Conservation (phyloP, 2,888 invertebrate genomes). For the Chalcosyrphus nemorum region DNA sequence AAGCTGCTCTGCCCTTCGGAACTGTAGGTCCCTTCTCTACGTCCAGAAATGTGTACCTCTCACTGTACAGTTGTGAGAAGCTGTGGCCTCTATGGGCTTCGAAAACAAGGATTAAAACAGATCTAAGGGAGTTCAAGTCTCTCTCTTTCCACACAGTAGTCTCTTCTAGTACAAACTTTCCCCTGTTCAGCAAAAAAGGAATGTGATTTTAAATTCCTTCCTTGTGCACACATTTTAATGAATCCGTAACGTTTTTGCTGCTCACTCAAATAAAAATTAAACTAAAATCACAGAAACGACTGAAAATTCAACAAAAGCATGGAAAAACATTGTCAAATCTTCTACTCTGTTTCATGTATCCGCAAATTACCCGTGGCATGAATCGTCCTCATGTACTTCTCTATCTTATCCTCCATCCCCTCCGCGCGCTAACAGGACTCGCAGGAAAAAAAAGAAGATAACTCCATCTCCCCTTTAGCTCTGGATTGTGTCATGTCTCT, state of each 20-base stretch:
- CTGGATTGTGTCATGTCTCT: slow-evolving; percentile 65
- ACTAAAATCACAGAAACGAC: slow-evolving; percentile 71
- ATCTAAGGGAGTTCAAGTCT: too few relatives aligned
- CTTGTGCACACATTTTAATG: slow-evolving; percentile 72
- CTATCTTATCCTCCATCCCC: neutral
- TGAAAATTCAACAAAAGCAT: slow-evolving; percentile 57
- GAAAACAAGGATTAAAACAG: too few relatives aligned
- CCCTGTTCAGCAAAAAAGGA: too few relatives aligned
- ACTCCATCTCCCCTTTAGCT: slow-evolving; percentile 23
- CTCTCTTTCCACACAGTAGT: too few relatives aligned
- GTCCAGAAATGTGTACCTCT: too few relatives aligned
- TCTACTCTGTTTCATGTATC: slow-evolving; percentile 51
- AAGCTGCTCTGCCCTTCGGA: too few relatives aligned
- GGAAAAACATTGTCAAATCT: slow-evolving; percentile 62
- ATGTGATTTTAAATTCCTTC: slow-evolving; percentile 68
- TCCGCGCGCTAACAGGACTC: neutral
- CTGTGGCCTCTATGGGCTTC: too few relatives aligned
- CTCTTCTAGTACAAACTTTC: too few relatives aligned
- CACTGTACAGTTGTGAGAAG: too few relatives aligned
- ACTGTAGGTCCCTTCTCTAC: too few relatives aligned
- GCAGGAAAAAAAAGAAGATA: slow-evolving; percentile 31
- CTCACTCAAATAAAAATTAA: slow-evolving; percentile 70
- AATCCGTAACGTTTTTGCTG: slow-evolving; percentile 70
- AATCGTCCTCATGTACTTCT: slow-evolving; percentile 6
- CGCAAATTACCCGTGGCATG: slow-evolving; percentile 62